phyloP scores from a whole-genome alignment of 1,140 invertebrate genomes.

The Andricus grossulariae region DNA sequence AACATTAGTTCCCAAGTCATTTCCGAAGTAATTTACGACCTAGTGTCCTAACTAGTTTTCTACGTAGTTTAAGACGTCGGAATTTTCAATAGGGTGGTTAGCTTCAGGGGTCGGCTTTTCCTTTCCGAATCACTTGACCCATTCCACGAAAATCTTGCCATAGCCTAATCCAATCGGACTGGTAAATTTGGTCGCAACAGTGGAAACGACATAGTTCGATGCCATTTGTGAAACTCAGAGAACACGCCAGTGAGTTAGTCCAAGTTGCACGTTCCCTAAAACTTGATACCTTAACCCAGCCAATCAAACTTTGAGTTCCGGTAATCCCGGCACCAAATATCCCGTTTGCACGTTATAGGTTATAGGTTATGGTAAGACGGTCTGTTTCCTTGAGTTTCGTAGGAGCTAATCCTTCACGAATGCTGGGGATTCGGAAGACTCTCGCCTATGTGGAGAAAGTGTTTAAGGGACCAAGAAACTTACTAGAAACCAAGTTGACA shows the following conservation, averaged over 20 bases:
- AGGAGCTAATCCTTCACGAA: constrained; percentile 45
- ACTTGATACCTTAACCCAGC: constrained; percentile 64
- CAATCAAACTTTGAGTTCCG: constrained; percentile 68
- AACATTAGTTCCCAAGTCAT: no score
- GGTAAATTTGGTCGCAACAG: neutral
- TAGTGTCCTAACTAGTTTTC: no score
- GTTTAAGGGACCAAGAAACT: neutral
- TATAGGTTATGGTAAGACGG: constrained; percentile 52
- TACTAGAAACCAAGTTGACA: no score
- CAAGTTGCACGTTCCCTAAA: constrained; percentile 56
- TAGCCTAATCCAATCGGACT: neutral
- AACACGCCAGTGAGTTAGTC: constrained; percentile 31
- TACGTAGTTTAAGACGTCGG: no score
- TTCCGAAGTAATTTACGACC: no score
- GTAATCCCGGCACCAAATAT: constrained; percentile 65
- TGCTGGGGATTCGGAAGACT: neutral
- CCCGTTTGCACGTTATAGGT: constrained; percentile 60
- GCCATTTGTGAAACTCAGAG: neutral
- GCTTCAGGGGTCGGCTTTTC: no score
- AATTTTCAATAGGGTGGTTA: no score
- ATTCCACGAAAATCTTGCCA: neutral
- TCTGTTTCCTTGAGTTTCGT: constrained; percentile 51
- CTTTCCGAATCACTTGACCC: no score
- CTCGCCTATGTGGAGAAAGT: neutral
- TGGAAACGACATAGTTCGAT: neutral